These are phyloP conservation scores for Garrulus glandarius DNA, from an alignment of 2,797 vertebrate species.

Conservation along the genomic window DNA sequence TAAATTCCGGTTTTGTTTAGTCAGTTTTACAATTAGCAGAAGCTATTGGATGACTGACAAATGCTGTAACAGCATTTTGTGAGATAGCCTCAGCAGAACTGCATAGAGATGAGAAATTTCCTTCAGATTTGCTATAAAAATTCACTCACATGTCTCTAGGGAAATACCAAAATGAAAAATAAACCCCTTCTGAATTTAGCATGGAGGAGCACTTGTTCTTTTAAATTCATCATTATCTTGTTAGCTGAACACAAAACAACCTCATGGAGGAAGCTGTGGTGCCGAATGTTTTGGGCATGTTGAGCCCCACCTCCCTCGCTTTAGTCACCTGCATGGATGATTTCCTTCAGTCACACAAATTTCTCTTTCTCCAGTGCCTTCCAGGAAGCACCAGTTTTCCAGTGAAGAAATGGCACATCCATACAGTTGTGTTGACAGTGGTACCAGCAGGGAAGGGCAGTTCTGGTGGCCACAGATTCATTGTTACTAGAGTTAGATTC, in stretches of 20 bases:
- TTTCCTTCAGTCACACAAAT: background rate
- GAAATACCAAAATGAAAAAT: background rate
- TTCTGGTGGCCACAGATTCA: background rate
- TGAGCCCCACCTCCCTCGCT: background rate
- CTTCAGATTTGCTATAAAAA: background rate
- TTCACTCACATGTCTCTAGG: background rate
- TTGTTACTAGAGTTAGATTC: background rate
- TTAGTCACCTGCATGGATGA: background rate
- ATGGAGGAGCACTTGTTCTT: background rate
- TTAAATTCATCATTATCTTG: background rate
- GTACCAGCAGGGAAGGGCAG: background rate
- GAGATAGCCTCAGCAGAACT: background rate
- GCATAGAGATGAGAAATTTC: background rate
- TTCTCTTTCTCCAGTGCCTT: background rate
- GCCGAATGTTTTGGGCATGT: background rate
- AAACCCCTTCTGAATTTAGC: background rate
- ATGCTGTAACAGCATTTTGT: background rate
- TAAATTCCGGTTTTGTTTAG: background rate
- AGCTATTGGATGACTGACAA: background rate
- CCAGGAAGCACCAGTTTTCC: background rate
- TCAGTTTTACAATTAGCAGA: background rate
- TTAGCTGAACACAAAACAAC: background rate
- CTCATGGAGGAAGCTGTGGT: background rate
- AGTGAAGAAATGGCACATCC: background rate
- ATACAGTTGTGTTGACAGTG: fast-evolving